Conservation (phyloP, 2,797 vertebrate genomes). For the Nannoperca obscura region DNA sequence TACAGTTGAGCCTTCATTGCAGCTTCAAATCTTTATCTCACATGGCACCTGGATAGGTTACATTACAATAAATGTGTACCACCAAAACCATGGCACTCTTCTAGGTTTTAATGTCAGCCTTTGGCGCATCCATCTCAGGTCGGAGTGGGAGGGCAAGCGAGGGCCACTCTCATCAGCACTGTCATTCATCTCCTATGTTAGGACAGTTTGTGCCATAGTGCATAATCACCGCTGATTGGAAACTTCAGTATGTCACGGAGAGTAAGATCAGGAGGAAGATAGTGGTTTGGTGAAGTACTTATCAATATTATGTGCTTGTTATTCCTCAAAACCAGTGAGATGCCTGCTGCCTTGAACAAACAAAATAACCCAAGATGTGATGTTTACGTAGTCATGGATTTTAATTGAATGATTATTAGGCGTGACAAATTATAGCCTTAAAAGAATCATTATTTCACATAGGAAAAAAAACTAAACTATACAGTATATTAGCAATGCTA, state of each 20-base stretch:
- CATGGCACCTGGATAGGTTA: constrained; percentile 25
- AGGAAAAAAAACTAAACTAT: constrained; percentile 5
- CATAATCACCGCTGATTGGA: constrained; percentile 75
- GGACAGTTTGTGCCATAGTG: constrained; percentile 71
- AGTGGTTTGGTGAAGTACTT: constrained; percentile 31
- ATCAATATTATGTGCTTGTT: constrained; percentile 18
- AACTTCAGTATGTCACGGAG: constrained; percentile 59
- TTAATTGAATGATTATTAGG: constrained; percentile 30
- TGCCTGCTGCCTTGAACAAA: constrained; percentile 17
- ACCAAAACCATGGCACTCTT: constrained; percentile 29
- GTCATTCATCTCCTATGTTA: constrained; percentile 77
- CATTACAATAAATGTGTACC: constrained; percentile 40
- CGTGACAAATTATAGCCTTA: constrained; percentile 23
- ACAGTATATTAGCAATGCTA: constrained; percentile 11
- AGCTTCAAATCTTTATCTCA: constrained; percentile 36
- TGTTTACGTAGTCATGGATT: constrained; percentile 25
- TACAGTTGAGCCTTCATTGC: constrained; percentile 24
- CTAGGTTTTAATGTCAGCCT: constrained; percentile 23
- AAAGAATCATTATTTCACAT: constrained; percentile 23
- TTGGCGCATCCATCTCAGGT: constrained; percentile 58
- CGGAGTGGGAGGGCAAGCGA: constrained; percentile 55
- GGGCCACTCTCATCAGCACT: constrained; percentile 74
- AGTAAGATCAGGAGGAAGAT: constrained; percentile 47
- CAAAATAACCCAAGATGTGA: constrained; percentile 6
- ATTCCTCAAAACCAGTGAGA: constrained; percentile 25